These are phyloP conservation scores for Euura lappo DNA, from an alignment of 1,140 invertebrate genomes.

Conservation along the genomic window DNA sequence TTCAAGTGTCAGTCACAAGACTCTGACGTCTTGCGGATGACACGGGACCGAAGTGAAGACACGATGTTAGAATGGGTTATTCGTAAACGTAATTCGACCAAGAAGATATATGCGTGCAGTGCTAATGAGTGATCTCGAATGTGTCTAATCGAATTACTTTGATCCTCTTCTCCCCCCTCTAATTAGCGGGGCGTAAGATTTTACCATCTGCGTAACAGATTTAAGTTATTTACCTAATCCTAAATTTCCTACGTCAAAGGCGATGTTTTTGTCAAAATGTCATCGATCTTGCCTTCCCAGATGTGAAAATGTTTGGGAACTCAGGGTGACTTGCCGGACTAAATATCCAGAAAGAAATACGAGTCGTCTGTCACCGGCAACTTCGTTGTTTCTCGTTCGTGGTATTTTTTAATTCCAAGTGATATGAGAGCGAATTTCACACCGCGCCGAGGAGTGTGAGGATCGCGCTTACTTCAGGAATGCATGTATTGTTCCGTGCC, in stretches of 20 bases:
- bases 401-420: slow-evolving; percentile 7
- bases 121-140: not conserved
- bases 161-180: not conserved
- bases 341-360: not conserved
- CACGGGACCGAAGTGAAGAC: not conserved
- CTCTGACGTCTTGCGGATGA: not conserved
- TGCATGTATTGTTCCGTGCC: not conserved
- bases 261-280: not conserved
- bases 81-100: not conserved
- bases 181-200: not conserved
- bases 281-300: not conserved
- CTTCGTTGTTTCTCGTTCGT: not conserved
- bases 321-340: too few relatives aligned
- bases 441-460: not conserved
- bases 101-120: not conserved
- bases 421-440: not conserved
- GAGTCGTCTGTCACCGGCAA: not conserved
- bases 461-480: not conserved
- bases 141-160: not conserved
- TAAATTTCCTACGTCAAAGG: not conserved
- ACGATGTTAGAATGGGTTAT: not conserved
- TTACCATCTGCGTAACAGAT: not conserved
- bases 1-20: not conserved
- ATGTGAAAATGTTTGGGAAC: too few relatives aligned
- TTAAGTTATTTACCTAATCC: not conserved